These are phyloP conservation scores for Propsilocerus akamusi DNA, from an alignment of 1,140 invertebrate species.

Conservation along the genomic window DNA sequence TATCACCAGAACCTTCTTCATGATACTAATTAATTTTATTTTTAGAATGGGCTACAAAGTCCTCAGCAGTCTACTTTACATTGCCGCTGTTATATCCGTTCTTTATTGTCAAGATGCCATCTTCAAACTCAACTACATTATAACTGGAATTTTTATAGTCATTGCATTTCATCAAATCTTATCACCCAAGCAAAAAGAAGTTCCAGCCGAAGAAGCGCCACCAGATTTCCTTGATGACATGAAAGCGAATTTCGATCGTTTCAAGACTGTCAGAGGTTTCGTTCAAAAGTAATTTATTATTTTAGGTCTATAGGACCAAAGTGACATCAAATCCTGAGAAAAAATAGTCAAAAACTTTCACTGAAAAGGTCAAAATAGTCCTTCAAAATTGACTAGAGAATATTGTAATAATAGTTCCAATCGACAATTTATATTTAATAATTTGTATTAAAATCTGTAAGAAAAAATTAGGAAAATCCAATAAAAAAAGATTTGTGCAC, in stretches of 20 bases:
- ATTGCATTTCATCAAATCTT: conserved; percentile 32
- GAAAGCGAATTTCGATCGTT: neutral
- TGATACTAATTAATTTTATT: conserved; percentile 9
- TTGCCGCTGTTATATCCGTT: conserved; percentile 27
- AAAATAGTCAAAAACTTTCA: no score
- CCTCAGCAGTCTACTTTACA: conserved; percentile 27
- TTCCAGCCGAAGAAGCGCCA: neutral
- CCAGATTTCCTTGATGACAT: neutral
- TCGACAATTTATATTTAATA: no score
- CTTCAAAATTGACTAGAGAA: no score
- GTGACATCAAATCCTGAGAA: no score
- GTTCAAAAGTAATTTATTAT: neutral
- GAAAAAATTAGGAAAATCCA: no score
- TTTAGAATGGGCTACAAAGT: conserved; percentile 28
- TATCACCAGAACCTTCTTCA: neutral
- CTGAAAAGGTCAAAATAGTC: no score
- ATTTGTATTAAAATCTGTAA: no score
- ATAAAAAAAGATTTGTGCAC: no score
- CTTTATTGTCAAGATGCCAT: conserved; percentile 32
- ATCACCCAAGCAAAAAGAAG: neutral
- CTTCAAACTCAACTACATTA: conserved; percentile 32
- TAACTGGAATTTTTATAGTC: conserved; percentile 29
- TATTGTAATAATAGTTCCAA: no score
- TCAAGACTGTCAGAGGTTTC: neutral
- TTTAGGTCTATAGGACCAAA: no score